These are phyloP conservation scores for Bombus vancouverensis DNA, from an alignment of 1,140 invertebrate genomes.

Conservation along the genomic window DNA sequence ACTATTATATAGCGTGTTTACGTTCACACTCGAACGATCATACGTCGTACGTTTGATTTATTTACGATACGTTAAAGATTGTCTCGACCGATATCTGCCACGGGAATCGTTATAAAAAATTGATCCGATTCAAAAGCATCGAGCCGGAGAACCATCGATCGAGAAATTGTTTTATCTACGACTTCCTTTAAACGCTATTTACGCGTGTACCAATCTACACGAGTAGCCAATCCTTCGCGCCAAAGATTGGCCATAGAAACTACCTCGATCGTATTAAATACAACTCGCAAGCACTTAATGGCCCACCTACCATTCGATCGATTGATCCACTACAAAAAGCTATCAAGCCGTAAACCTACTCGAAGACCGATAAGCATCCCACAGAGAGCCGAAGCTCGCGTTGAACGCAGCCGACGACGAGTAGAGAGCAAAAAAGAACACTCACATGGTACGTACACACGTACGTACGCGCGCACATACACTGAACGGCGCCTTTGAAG, in stretches of 20 bases:
- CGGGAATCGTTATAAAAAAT: neutral
- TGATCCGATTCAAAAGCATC: no score
- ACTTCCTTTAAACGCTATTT: no score
- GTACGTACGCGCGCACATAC: neutral
- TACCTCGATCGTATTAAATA: neutral
- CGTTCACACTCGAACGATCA: neutral
- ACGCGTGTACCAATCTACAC: no score
- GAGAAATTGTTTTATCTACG: no score
- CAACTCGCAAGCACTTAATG: neutral
- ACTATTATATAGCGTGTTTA: neutral
- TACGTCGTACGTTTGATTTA: neutral
- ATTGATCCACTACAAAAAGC: neutral
- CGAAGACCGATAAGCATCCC: conserved; percentile 4
- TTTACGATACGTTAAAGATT: neutral
- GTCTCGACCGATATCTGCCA: neutral
- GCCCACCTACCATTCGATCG: neutral
- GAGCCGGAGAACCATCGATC: no score
- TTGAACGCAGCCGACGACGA: neutral
- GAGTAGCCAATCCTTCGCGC: neutral
- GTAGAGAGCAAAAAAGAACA: neutral
- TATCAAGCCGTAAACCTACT: neutral
- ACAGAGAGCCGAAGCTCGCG: neutral
- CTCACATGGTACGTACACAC: neutral
- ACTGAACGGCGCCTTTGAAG: conserved; percentile 11
- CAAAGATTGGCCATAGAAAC: neutral